A percentile compares a stretch with the other conserved stretches of the same genome.
phyloP scores from a whole-genome alignment of 2,888 invertebrate genomes.

The Thymelicus acteon region DNA sequence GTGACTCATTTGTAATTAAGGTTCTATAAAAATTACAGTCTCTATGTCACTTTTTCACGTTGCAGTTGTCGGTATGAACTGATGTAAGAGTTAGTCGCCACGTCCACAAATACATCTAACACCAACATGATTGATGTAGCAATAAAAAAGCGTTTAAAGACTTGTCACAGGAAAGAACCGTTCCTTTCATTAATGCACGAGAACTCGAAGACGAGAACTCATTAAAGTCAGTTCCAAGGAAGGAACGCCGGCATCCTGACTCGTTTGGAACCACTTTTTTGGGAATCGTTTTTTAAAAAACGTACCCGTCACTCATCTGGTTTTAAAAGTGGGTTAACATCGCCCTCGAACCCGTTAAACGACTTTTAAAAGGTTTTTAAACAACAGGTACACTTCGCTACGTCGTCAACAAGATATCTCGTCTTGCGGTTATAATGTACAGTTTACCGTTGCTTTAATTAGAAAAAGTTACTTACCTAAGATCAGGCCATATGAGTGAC shows the following conservation, averaged over 20 bases:
- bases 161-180: constrained; percentile 19
- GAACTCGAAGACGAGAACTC: constrained; percentile 15
- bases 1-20: too few relatives aligned
- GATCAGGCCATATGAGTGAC: constrained; percentile 3
- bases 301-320: constrained; percentile 17
- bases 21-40: too few relatives aligned
- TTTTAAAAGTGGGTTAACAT: constrained; percentile 12
- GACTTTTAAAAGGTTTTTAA: constrained; percentile 12
- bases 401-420: background rate
- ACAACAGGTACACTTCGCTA: background rate
- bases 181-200: constrained; percentile 4
- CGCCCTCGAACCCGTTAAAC: constrained; percentile 2
- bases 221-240: constrained; percentile 17
- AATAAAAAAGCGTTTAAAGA: background rate
- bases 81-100: too few relatives aligned
- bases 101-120: constrained; percentile 1
- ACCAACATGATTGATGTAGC: background rate
- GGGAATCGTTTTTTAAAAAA: constrained; percentile 13
- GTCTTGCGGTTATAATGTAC: background rate
- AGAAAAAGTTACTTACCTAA: background rate
- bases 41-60: too few relatives aligned
- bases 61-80: too few relatives aligned
- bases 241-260: constrained; percentile 21
- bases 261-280: constrained; percentile 28
- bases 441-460: constrained; percentile 9